Base-by-base conservation (phyloP, 53 echinoderm and acorn worm species). In the Paracentrotus lividus region DNA sequence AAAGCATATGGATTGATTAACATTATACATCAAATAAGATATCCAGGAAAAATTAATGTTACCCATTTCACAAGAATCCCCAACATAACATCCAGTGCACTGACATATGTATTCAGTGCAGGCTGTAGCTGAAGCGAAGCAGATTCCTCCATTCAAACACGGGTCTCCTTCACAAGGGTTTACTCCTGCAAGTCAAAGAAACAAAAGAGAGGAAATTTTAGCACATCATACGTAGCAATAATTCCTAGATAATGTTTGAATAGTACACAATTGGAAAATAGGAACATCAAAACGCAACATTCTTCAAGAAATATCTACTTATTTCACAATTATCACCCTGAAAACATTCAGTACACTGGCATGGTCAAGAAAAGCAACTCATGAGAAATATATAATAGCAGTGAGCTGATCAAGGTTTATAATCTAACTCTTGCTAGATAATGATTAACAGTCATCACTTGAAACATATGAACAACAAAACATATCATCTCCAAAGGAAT, bases 101-200 rank as follows among this genome's bases (percentile, higher is more conserved):
- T 52, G 40, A 40, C 97, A 97, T 33, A 85, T 51, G 86, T 49
- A 97, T n/a, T 64, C 32, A 13, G 29, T 67, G 26, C 97, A 97
- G 49, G 93, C 93, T 47, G 42, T 49, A 5, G 40, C 61, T 27
- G 92, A 93, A 53, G 88, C 91, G n/a, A 94, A 49, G 81, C 97
- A 97, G 15, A 89, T 43, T 0, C 97, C 96, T 47, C 92, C 93
- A 60, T 97, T 96, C 38, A 91, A 88, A 61, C 97, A 97, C 3
- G 96, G 96, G 61, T 96, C 84, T 0, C 77, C 33, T 18, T 61
- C 85, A 85, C 94, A 94, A 0, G 65, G 85, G 26, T 92, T 86
- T n/a, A 77, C 58, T 43, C 49, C 94, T 94, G 36, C 64, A 42
- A 65, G n/a, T 43, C 3, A 45, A 78, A 76, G 4, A 8, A 4